phyloP scores from a whole-genome alignment of 2,113 vertebrate species.

The Tetrao urogallus region DNA sequence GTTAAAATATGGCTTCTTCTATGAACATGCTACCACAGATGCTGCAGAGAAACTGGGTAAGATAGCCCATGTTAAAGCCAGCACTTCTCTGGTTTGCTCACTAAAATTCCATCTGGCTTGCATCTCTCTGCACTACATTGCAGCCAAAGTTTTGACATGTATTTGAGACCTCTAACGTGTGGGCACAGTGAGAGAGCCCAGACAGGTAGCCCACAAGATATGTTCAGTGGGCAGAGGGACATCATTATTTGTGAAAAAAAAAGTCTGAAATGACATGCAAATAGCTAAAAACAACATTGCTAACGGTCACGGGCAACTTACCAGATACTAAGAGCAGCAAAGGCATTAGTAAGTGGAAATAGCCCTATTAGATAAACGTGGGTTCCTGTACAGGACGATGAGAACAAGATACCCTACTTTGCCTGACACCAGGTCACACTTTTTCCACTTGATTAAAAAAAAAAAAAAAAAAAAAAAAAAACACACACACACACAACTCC shows the following conservation, averaged over 20 bases:
- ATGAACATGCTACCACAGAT: fast-evolving
- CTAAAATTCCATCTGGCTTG: background rate
- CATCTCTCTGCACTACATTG: background rate
- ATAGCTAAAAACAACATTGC: background rate
- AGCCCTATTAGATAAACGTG: background rate
- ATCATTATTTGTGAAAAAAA: background rate
- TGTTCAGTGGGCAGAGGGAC: background rate
- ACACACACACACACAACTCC: background rate
- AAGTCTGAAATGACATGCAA: background rate
- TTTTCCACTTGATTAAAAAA: conserved; percentile 26
- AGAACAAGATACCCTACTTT: background rate
- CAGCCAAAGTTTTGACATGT: background rate
- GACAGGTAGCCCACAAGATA: background rate
- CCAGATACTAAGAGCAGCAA: background rate
- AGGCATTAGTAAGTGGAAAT: conserved; percentile 38
- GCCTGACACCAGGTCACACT: background rate
- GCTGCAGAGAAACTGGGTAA: background rate
- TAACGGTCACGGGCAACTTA: background rate
- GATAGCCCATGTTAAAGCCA: background rate
- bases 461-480: background rate
- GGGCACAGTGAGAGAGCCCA: background rate
- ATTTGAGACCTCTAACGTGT: background rate
- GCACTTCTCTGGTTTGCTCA: background rate
- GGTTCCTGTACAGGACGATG: background rate
- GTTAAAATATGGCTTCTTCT: background rate